A percentile compares a stretch with the other conserved stretches of the same genome.
Conservation (phyloP, 2,888 invertebrate genomes). For the Argyresthia albistria region DNA sequence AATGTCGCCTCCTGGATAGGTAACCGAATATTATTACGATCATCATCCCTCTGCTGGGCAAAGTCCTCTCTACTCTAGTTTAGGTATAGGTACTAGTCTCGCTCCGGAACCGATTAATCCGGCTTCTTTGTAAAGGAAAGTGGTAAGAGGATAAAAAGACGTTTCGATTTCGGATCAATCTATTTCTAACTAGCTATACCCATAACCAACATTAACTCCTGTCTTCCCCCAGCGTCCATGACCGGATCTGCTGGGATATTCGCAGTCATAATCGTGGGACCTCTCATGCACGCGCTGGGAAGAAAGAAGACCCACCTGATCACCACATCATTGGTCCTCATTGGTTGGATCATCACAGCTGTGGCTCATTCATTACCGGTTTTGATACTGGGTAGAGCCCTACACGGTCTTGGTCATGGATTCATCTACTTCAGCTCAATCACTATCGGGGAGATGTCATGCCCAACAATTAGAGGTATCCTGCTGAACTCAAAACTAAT, state of each 20-base stretch:
- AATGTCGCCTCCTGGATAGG: slow-evolving; percentile 1
- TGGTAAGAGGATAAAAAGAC: too few species aligned
- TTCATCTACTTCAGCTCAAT: background rate
- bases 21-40: too few species aligned
- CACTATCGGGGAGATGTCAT: background rate
- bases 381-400: background rate
- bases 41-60: too few species aligned
- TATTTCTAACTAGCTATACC: too few species aligned
- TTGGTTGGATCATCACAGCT: slow-evolving; percentile 1
- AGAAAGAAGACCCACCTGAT: background rate
- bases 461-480: background rate
- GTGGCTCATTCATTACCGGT: background rate
- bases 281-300: slow-evolving; percentile 2
- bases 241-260: too few species aligned
- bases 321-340: background rate
- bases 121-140: too few species aligned
- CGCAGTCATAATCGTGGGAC: background rate
- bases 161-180: too few species aligned
- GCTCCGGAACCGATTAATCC: too few species aligned
- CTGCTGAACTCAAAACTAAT: background rate
- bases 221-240: too few species aligned
- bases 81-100: too few species aligned
- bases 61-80: too few species aligned
- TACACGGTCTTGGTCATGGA: slow-evolving; percentile 1
- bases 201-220: too few species aligned